Percentiles rank a stretch among this genome's conserved stretches.
Evolutionary conservation across 2,113 vertebrate species (phyloP).

Genomic region (Tretioscincus oriximinensis): DNA sequence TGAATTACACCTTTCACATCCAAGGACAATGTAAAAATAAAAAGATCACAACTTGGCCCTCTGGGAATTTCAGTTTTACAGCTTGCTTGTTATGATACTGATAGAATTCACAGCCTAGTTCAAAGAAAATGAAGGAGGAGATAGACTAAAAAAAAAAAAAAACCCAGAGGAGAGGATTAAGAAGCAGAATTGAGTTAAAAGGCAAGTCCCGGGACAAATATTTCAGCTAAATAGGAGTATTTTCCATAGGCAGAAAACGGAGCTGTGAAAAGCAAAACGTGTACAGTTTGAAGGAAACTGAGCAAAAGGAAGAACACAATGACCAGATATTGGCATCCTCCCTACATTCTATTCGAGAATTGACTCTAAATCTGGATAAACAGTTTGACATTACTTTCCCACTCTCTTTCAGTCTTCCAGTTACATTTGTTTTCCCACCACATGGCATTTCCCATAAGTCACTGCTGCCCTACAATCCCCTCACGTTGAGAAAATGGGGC

Average conservation of each 20-base stretch:
- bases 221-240: neutral
- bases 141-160: slow-evolving; percentile 2
- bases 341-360: too few relatives aligned
- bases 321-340: neutral
- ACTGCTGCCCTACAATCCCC: too few relatives aligned
- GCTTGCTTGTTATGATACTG: slow-evolving; percentile 57
- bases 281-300: neutral
- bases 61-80: slow-evolving; percentile 64
- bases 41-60: slow-evolving; percentile 67
- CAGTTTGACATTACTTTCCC: too few relatives aligned
- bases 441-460: too few relatives aligned
- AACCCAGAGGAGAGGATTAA: neutral
- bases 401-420: too few relatives aligned
- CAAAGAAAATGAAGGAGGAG: slow-evolving; percentile 49
- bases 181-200: neutral
- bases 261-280: neutral
- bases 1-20: slow-evolving; percentile 66
- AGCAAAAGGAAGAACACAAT: neutral
- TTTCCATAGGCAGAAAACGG: neutral
- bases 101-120: slow-evolving; percentile 68
- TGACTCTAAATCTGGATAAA: too few relatives aligned
- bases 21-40: slow-evolving; percentile 80
- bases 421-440: too few relatives aligned
- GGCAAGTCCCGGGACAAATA: neutral
- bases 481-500: too few relatives aligned